A percentile compares a stretch with the other conserved stretches of the same genome.
These are phyloP conservation scores for Kryptopterus vitreolus DNA, from an alignment of 2,797 vertebrate genomes.

Conservation along the genomic window DNA sequence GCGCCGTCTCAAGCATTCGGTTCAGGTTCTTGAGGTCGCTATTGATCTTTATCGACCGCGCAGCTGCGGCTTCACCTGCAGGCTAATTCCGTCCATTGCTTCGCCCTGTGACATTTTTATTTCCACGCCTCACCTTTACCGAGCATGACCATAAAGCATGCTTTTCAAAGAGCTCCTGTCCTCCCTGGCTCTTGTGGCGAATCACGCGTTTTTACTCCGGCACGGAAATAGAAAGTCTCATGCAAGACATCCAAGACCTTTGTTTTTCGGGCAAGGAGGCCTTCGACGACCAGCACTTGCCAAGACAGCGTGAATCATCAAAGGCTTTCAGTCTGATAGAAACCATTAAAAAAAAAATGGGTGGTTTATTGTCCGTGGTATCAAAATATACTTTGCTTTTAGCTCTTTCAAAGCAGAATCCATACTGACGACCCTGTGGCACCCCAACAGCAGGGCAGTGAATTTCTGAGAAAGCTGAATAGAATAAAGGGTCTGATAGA, in stretches of 20 bases:
- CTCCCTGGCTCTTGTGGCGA: conserved; percentile 37
- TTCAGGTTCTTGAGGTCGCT: conserved; percentile 59
- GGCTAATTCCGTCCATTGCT: conserved; percentile 57
- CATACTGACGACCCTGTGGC: neutral
- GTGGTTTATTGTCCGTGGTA: neutral
- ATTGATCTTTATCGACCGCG: conserved; percentile 64
- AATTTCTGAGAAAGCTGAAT: neutral
- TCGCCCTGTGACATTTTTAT: conserved; percentile 65
- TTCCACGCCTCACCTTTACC: conserved; percentile 55
- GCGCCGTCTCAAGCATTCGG: conserved; percentile 56
- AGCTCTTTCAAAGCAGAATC: neutral
- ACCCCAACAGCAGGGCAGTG: neutral
- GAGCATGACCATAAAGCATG: conserved; percentile 57
- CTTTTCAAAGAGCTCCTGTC: conserved; percentile 48
- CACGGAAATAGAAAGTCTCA: neutral
- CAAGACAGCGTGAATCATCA: neutral
- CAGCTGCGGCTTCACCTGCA: conserved; percentile 56
- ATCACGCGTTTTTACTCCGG: conserved; percentile 46
- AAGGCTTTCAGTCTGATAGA: neutral
- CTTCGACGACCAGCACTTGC: neutral
- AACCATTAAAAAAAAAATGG: neutral
- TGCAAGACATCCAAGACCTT: neutral
- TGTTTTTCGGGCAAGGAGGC: conserved; percentile 12
- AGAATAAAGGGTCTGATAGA: neutral
- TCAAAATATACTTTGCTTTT: conserved; percentile 5